These are phyloP conservation scores for Eupithecia inturbata DNA, from an alignment of 2,888 invertebrate genomes.

Conservation along the genomic window DNA sequence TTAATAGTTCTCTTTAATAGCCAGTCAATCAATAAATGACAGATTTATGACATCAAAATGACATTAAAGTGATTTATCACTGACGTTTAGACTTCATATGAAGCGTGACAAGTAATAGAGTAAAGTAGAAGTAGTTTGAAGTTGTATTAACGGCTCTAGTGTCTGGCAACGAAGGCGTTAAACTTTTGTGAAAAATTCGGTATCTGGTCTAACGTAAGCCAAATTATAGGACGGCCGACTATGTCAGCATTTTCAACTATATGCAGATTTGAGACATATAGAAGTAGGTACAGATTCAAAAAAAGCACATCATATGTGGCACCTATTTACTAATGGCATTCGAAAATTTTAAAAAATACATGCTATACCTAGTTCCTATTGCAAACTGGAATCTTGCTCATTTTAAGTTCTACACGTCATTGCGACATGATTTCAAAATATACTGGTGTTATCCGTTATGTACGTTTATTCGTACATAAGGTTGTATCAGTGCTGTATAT, in stretches of 20 bases:
- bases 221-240: too few species aligned
- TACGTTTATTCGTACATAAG: too few species aligned
- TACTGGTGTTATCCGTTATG: too few species aligned
- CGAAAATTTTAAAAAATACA: too few species aligned
- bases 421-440: too few species aligned
- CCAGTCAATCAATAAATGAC: conserved; percentile 36
- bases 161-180: neutral
- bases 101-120: conserved; percentile 42
- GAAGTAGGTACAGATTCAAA: neutral
- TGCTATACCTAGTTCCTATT: too few species aligned
- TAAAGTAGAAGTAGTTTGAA: conserved; percentile 9
- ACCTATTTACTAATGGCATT: too few species aligned
- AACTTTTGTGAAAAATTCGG: neutral
- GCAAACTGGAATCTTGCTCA: too few species aligned
- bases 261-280: neutral
- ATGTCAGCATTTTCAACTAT: neutral
- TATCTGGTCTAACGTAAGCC: neutral
- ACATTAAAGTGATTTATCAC: conserved; percentile 37
- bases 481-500: too few species aligned
- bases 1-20: conserved; percentile 34
- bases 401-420: too few species aligned
- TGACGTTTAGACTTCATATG: conserved; percentile 39
- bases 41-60: conserved; percentile 36
- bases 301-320: too few species aligned
- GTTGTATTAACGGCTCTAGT: conserved; percentile 38